A percentile compares a stretch with the other conserved stretches of the same genome.
Evolutionary conservation across 2,888 invertebrate genomes (phyloP).

Genomic region (Meandrusa payeni): DNA sequence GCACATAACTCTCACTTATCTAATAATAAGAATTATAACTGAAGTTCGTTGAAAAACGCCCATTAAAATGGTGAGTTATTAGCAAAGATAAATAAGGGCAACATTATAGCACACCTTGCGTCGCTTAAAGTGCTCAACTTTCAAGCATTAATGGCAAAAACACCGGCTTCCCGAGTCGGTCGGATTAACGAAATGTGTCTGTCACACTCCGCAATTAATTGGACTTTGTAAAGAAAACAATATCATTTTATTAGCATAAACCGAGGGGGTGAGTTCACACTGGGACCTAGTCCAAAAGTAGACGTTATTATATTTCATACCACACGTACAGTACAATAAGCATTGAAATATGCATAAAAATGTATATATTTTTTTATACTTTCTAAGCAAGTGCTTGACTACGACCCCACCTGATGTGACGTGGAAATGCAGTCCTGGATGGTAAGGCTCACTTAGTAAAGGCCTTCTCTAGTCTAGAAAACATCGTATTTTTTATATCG

Average conservation of each 20-base stretch:
- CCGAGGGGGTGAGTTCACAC: constrained; percentile 38
- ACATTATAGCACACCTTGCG: constrained; percentile 70
- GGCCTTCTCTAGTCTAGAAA: too few species aligned
- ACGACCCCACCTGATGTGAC: too few species aligned
- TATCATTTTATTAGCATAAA: constrained; percentile 78
- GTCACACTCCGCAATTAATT: constrained; percentile 78
- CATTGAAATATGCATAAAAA: too few species aligned
- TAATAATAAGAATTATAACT: constrained; percentile 44
- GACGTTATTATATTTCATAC: too few species aligned
- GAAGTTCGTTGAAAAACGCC: constrained; percentile 46
- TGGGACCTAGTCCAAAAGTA: too few species aligned
- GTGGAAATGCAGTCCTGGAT: too few species aligned
- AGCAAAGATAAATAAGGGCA: constrained; percentile 65
- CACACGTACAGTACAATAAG: too few species aligned
- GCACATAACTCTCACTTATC: constrained; percentile 45
- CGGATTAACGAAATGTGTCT: constrained; percentile 73
- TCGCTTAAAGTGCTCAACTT: constrained; percentile 60
- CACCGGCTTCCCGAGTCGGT: constrained; percentile 57
- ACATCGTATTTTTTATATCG: too few species aligned
- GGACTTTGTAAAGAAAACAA: constrained; percentile 79
- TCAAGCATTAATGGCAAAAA: constrained; percentile 67
- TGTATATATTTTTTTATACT: too few species aligned
- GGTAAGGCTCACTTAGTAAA: too few species aligned
- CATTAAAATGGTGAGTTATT: constrained; percentile 68
- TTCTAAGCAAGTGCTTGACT: too few species aligned